Evolutionary conservation across 2,797 vertebrate genomes (phyloP).

Genomic region (Chrosomus eos): DNA sequence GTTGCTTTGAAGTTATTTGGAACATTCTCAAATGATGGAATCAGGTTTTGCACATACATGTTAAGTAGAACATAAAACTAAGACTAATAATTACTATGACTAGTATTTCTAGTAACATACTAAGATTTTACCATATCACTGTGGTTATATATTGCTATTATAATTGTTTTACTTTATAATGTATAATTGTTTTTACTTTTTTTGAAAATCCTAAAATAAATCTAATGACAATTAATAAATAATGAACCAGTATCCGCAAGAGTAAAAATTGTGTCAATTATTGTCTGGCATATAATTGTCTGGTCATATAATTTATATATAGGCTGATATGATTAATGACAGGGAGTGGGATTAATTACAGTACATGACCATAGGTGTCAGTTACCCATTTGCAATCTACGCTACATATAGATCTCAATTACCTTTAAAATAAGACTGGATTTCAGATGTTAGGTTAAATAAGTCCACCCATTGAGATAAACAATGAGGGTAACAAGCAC

Average conservation of each 20-base stretch:
- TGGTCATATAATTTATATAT: neutral
- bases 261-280: neutral
- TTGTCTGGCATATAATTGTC: neutral
- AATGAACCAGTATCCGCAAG: neutral
- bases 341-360: slow-evolving; percentile 13
- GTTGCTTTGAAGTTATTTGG: neutral
- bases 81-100: neutral
- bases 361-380: slow-evolving; percentile 19
- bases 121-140: neutral
- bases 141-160: neutral
- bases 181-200: neutral
- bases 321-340: too few relatives aligned
- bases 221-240: neutral
- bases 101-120: neutral
- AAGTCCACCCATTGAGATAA: slow-evolving; percentile 21
- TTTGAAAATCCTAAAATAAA: neutral
- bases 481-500: slow-evolving; percentile 49
- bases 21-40: neutral
- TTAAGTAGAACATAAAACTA: neutral
- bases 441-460: slow-evolving; percentile 30
- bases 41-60: neutral
- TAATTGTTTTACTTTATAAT: neutral
- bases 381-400: neutral
- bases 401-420: neutral
- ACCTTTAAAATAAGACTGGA: slow-evolving; percentile 26